A percentile compares a stretch with the other conserved stretches of the same genome.
phyloP scores from a whole-genome alignment of 2,113 vertebrate species.

The Heteronetta atricapilla region DNA sequence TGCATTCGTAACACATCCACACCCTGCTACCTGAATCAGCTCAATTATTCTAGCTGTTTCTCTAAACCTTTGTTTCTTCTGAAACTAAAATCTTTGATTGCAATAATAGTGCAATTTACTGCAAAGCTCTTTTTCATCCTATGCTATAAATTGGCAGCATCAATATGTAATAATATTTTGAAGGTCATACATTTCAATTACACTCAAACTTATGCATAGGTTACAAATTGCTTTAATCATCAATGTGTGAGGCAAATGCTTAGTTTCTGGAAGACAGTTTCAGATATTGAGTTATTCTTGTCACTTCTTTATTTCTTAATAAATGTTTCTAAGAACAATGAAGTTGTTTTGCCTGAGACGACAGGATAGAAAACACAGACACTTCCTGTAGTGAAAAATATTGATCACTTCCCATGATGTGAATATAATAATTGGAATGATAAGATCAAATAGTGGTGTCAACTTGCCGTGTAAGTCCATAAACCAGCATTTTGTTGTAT shows the following conservation, averaged over 20 bases:
- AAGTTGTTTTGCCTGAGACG: not conserved
- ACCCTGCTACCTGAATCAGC: not conserved
- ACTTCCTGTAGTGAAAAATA: not conserved
- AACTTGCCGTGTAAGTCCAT: not conserved
- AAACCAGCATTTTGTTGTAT: not conserved
- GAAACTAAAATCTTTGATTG: conserved; percentile 43
- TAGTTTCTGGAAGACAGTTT: not conserved
- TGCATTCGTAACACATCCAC: not conserved
- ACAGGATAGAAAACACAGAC: not conserved
- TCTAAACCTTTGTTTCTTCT: conserved; percentile 39
- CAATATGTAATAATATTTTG: conserved; percentile 40
- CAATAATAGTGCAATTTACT: conserved; percentile 29
- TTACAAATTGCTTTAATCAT: not conserved
- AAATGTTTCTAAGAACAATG: not conserved
- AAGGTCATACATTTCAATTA: conserved; percentile 44
- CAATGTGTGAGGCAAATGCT: not conserved
- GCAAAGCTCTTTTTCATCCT: conserved; percentile 10
- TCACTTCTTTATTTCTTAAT: conserved; percentile 18
- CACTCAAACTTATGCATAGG: not conserved
- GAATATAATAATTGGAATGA: not conserved
- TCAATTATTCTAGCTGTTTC: conserved; percentile 14
- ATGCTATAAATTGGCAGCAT: conserved; percentile 8
- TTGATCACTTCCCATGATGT: not conserved
- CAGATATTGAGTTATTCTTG: not conserved
- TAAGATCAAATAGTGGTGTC: not conserved